Percentiles rank a stretch among this genome's conserved stretches.
Evolutionary conservation across 2,113 vertebrate species (phyloP).

Genomic region (Stomatorhinus ivindoensis): DNA sequence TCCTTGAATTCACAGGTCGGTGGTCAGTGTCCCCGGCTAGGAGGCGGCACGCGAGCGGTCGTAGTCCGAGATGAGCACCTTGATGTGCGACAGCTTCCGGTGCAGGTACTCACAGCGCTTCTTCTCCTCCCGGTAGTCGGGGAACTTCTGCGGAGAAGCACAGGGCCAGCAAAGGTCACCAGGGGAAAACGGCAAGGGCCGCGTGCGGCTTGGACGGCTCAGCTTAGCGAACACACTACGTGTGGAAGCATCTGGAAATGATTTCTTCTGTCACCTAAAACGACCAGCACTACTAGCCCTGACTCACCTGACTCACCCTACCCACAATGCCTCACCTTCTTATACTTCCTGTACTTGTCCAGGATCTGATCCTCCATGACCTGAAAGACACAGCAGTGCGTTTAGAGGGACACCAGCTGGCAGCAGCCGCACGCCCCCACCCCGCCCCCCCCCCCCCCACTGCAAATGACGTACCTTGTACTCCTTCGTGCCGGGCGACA

Average conservation of each 20-base stretch:
- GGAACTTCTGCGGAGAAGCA: slow-evolving; percentile 56
- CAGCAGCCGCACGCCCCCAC: neutral
- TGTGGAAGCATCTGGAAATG: neutral
- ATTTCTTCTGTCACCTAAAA: neutral
- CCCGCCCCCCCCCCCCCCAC: neutral
- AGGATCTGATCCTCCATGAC: slow-evolving; percentile 70
- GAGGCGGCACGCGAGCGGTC: slow-evolving; percentile 58
- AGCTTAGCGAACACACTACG: neutral
- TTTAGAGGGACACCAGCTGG: neutral
- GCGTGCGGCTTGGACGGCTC: too few relatives aligned
- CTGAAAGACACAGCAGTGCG: slow-evolving; percentile 50
- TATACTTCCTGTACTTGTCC: slow-evolving; percentile 70
- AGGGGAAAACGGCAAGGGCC: neutral
- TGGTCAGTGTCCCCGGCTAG: slow-evolving; percentile 28
- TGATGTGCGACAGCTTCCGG: slow-evolving; percentile 78
- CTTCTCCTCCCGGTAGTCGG: slow-evolving; percentile 74
- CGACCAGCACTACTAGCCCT: neutral
- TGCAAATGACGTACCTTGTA: slow-evolving; percentile 55
- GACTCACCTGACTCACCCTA: neutral
- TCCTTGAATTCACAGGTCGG: neutral
- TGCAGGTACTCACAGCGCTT: slow-evolving; percentile 71
- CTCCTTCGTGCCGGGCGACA: slow-evolving; percentile 66
- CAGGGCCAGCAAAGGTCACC: neutral
- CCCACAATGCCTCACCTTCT: slow-evolving; percentile 61
- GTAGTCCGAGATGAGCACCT: slow-evolving; percentile 69